Conservation (phyloP, 1,140 invertebrate species). For the Aphelenchoides avenae region DNA sequence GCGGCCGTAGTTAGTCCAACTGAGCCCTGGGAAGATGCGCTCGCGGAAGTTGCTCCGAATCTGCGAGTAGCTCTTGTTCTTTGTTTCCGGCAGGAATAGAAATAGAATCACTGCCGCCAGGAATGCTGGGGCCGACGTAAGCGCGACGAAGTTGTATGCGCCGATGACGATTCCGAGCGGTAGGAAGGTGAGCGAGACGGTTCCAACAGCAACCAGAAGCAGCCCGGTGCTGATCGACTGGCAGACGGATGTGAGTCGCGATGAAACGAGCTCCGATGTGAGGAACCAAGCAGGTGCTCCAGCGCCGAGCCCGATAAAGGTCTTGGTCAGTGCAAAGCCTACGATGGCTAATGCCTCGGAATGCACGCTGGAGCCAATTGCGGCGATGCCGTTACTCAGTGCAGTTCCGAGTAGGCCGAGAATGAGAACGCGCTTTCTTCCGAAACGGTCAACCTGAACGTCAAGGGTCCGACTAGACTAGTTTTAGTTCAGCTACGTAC, state of each 20-base stretch:
- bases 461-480: slow-evolving; percentile 3
- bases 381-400: slow-evolving; percentile 24
- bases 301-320: slow-evolving; percentile 41
- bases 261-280: slow-evolving; percentile 39
- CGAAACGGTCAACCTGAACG: slow-evolving; percentile 38
- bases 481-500: slow-evolving; percentile 13
- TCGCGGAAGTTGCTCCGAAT: neutral
- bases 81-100: slow-evolving; percentile 37
- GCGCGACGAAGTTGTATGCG: neutral
- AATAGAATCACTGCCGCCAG: slow-evolving; percentile 26
- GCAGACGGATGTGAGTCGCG: neutral
- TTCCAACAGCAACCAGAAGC: slow-evolving; percentile 23
- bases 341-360: slow-evolving; percentile 16
- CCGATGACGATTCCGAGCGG: slow-evolving; percentile 20
- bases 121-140: slow-evolving; percentile 32
- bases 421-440: slow-evolving; percentile 31
- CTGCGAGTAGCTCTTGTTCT: slow-evolving; percentile 2
- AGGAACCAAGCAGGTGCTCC: slow-evolving; percentile 43
- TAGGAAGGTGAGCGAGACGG: slow-evolving; percentile 27
- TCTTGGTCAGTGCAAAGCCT: slow-evolving; percentile 36
- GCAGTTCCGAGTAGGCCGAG: slow-evolving; percentile 37
- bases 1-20: neutral
- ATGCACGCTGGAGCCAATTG: slow-evolving; percentile 4
- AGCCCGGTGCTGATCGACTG: slow-evolving; percentile 27
- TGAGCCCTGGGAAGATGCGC: slow-evolving; percentile 1